phyloP scores from a whole-genome alignment of 2,797 vertebrate species.

The Microctenopoma stevenorrisi region DNA sequence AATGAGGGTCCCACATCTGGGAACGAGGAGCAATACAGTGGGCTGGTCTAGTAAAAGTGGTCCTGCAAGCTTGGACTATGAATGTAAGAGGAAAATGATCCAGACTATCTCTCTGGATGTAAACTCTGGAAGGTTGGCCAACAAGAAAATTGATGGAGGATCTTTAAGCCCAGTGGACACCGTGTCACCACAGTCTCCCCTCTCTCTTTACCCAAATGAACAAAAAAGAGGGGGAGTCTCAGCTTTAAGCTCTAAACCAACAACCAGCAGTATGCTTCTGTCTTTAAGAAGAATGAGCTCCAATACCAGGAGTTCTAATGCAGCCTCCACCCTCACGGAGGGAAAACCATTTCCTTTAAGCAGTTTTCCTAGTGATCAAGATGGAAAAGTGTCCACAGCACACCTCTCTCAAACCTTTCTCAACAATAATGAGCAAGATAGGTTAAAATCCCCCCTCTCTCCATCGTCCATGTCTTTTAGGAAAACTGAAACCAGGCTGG shows the following conservation, averaged over 20 bases:
- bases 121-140: constrained; percentile 45
- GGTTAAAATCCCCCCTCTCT: constrained; percentile 43
- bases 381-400: constrained; percentile 41
- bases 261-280: constrained; percentile 81
- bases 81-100: constrained; percentile 55
- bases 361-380: constrained; percentile 38
- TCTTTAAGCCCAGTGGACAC: constrained; percentile 26
- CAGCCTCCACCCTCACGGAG: constrained; percentile 39
- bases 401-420: constrained; percentile 35
- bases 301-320: constrained; percentile 45
- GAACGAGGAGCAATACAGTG: constrained; percentile 56
- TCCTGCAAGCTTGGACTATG: constrained; percentile 54
- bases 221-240: constrained; percentile 59
- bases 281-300: constrained; percentile 75
- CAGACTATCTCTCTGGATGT: constrained; percentile 67
- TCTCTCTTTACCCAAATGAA: constrained; percentile 43
- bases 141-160: constrained; percentile 33
- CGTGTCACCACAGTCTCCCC: constrained; percentile 30
- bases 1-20: constrained; percentile 47
- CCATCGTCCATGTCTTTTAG: constrained; percentile 46
- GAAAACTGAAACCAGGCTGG: constrained; percentile 23
- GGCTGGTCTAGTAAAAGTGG: constrained; percentile 74
- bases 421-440: constrained; percentile 49
- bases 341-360: constrained; percentile 30
- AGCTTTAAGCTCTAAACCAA: constrained; percentile 75